phyloP scores from a whole-genome alignment of 2,888 invertebrate species.

The Cheilosia scutellata region DNA sequence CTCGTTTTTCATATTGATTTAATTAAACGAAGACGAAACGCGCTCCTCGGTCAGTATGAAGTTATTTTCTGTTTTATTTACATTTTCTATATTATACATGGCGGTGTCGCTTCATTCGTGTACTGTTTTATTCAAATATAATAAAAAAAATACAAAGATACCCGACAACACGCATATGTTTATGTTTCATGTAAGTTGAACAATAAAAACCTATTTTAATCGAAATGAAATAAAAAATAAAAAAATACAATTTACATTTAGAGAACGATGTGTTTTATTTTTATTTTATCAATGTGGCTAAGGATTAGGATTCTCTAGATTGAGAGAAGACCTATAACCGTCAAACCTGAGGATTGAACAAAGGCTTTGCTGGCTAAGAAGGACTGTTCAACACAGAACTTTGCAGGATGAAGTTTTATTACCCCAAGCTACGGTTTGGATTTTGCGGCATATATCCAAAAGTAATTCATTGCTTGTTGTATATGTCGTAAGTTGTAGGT shows the following conservation, averaged over 20 bases:
- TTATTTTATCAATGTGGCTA: no score
- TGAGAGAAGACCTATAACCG: no score
- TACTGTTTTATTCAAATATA: conserved; percentile 19
- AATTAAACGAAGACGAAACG: conserved; percentile 32
- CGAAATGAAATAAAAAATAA: conserved; percentile 45
- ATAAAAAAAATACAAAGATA: conserved; percentile 39
- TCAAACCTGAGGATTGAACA: neutral
- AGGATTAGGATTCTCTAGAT: no score
- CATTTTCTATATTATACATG: neutral
- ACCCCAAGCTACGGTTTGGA: no score
- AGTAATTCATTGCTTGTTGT: no score
- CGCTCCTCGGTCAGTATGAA: conserved; percentile 57
- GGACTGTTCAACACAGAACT: no score
- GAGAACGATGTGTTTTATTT: neutral
- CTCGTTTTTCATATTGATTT: conserved; percentile 27
- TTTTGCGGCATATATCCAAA: no score
- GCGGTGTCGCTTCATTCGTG: conserved; percentile 33
- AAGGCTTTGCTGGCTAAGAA: neutral
- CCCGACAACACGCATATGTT: conserved; percentile 47
- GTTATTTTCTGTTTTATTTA: conserved; percentile 17
- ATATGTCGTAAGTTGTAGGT: no score
- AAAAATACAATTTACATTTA: conserved; percentile 25
- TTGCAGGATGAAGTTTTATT: no score
- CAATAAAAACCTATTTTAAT: conserved; percentile 58
- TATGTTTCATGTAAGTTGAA: conserved; percentile 70